phyloP scores from a whole-genome alignment of 2,888 invertebrate genomes.

The Schizaphis graminum region DNA sequence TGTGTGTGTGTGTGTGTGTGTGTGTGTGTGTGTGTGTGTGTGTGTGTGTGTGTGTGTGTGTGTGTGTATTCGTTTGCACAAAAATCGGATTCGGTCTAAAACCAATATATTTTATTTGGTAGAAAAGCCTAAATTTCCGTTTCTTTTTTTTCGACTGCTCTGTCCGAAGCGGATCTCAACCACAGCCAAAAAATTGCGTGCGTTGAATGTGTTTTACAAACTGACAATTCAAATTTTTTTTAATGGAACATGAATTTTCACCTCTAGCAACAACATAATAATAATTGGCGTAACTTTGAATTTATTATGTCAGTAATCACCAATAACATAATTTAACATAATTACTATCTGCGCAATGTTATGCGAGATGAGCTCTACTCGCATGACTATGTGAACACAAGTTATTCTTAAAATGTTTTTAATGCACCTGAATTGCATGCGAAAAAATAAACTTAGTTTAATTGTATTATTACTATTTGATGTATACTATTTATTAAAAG shows the following conservation, averaged over 20 bases:
- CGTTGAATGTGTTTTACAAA: not conserved
- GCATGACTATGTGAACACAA: not conserved
- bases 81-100: conserved; percentile 44
- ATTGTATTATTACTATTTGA: too few relatives aligned
- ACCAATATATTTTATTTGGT: conserved; percentile 52
- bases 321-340: not conserved
- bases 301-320: not conserved
- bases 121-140: conserved; percentile 51
- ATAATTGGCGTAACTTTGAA: not conserved
- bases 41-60: not conserved
- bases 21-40: not conserved
- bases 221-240: not conserved
- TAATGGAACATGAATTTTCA: not conserved
- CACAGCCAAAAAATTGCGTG: not conserved
- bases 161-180: not conserved
- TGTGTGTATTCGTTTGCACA: not conserved
- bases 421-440: not conserved
- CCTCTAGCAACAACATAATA: not conserved
- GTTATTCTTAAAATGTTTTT: not conserved
- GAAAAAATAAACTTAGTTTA: not conserved
- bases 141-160: not conserved
- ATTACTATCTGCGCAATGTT: not conserved
- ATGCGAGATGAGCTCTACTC: too few relatives aligned
- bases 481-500: too few relatives aligned
- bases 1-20: too few relatives aligned